Conservation (phyloP, 2,797 vertebrate genomes). For the Myotis daubentonii region DNA sequence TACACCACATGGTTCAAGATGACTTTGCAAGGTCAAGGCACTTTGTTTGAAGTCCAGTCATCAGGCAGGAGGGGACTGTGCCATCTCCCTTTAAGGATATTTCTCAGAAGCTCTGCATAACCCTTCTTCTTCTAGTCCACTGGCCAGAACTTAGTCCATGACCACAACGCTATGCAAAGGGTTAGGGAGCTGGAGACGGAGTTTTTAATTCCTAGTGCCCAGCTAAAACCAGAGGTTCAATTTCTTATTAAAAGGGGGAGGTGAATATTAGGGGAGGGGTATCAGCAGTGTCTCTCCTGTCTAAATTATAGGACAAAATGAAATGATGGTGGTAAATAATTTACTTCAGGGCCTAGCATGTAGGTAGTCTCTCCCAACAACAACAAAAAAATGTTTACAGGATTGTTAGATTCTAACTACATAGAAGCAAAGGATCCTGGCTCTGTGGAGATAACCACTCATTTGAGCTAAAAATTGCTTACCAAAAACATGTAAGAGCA, state of each 20-base stretch:
- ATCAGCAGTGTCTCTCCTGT: not conserved
- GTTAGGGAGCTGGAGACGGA: not conserved
- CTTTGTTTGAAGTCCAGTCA: not conserved
- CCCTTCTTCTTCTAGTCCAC: not conserved
- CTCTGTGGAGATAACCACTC: not conserved
- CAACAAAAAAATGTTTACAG: not conserved
- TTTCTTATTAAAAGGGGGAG: not conserved
- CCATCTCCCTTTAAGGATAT: not conserved
- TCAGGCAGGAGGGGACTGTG: not conserved
- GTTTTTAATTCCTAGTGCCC: not conserved
- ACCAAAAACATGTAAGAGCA: not conserved
- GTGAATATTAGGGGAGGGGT: not conserved
- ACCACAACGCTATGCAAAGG: not conserved
- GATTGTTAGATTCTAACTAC: not conserved
- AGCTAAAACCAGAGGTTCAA: not conserved
- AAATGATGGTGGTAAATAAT: not conserved
- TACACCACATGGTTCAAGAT: not conserved
- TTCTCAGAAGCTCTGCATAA: not conserved
- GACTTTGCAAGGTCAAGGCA: not conserved
- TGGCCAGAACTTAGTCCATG: not conserved
- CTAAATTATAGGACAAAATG: not conserved
- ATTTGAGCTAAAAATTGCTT: not conserved
- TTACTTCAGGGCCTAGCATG: not conserved
- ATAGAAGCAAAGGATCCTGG: not conserved
- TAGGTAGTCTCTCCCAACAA: not conserved